phyloP scores from a whole-genome alignment of 1,140 invertebrate genomes.

The Chironomus tepperi region DNA sequence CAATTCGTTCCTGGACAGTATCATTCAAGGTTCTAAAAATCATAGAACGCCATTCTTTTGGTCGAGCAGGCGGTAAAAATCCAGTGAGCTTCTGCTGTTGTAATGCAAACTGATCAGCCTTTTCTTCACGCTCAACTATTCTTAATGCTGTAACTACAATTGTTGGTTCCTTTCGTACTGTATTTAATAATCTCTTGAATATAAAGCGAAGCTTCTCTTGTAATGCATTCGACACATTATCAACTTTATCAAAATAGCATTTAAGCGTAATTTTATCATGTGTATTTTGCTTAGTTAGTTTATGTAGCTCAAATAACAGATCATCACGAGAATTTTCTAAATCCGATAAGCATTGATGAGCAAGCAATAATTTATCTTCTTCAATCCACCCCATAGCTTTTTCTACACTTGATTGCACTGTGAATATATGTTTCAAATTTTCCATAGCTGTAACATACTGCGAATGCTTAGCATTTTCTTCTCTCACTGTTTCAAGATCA shows the following conservation, averaged over 20 bases:
- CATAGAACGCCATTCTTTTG: constrained; percentile 86
- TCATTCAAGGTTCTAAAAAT: constrained; percentile 75
- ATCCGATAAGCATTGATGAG: constrained; percentile 91
- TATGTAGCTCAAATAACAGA: constrained; percentile 88
- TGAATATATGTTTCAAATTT: constrained; percentile 97
- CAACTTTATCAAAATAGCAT: constrained; percentile 93
- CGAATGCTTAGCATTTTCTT: constrained; percentile 88
- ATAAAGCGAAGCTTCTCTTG: constrained; percentile 88
- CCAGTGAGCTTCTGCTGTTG: constrained; percentile 70
- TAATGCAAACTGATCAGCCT: constrained; percentile 71
- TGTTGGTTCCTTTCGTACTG: constrained; percentile 89
- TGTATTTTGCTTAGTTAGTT: constrained; percentile 80
- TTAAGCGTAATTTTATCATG: constrained; percentile 87
- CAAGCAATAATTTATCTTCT: constrained; percentile 89
- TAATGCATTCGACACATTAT: constrained; percentile 78
- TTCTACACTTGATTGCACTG: constrained; percentile 90
- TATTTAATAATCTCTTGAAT: constrained; percentile 82
- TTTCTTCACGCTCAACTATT: constrained; percentile 95
- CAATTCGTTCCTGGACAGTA: constrained; percentile 73
- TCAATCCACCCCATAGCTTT: constrained; percentile 90
- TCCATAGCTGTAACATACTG: constrained; percentile 97
- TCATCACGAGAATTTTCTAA: constrained; percentile 95
- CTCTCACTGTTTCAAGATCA: constrained; percentile 73
- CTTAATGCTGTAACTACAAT: constrained; percentile 92
- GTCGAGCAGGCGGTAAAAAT: constrained; percentile 87